phyloP scores from a whole-genome alignment of 1,140 invertebrate genomes.

The Caenorhabditis tropicalis region DNA sequence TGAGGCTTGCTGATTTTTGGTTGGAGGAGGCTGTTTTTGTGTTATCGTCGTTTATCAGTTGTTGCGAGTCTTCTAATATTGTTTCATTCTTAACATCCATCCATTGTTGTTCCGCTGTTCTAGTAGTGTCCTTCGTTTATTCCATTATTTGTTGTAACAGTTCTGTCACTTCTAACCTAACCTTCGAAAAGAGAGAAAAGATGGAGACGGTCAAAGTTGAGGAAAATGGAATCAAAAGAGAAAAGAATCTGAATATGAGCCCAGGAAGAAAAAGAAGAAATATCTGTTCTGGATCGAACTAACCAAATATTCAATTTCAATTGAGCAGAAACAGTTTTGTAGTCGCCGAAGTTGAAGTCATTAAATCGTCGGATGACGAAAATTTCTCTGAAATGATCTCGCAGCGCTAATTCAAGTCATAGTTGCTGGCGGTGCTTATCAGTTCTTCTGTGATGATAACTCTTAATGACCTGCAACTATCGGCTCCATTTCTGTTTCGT shows the following conservation, averaged over 20 bases:
- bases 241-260: too few species aligned
- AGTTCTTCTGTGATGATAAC: slow-evolving; percentile 3
- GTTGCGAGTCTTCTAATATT: background rate
- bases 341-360: background rate
- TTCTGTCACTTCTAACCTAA: too few species aligned
- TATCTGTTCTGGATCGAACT: too few species aligned
- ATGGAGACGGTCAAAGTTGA: too few species aligned
- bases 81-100: background rate
- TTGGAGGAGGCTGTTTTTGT: background rate
- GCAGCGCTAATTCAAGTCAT: background rate
- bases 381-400: background rate
- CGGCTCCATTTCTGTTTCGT: background rate
- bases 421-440: background rate
- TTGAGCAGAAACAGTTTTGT: too few species aligned
- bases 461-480: slow-evolving; percentile 26
- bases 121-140: too few species aligned
- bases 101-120: too few species aligned
- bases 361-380: background rate
- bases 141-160: too few species aligned
- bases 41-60: background rate
- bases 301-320: too few species aligned
- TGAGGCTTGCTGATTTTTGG: background rate
- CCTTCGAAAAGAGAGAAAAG: too few species aligned
- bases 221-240: too few species aligned
- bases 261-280: too few species aligned